These are phyloP conservation scores for Aphidius colemani DNA, from an alignment of 2,888 invertebrate genomes.

Conservation along the genomic window DNA sequence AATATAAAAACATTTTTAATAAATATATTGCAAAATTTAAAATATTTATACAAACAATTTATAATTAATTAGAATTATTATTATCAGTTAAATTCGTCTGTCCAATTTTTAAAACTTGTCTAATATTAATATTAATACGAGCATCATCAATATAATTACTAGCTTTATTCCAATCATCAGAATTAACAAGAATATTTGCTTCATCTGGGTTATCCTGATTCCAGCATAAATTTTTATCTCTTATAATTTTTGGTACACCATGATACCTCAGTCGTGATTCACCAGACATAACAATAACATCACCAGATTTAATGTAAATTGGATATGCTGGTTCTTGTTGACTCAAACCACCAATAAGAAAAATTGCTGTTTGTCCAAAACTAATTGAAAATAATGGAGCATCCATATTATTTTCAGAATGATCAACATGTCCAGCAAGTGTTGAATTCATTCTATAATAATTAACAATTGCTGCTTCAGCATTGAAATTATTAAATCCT, in stretches of 20 bases:
- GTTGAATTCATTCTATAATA: constrained; percentile 94
- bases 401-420: constrained; percentile 82
- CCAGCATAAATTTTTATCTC: constrained; percentile 63
- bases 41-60: not conserved
- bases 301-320: constrained; percentile 84
- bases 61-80: constrained; percentile 16
- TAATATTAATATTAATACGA: constrained; percentile 91
- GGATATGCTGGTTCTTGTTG: constrained; percentile 72
- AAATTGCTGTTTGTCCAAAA: constrained; percentile 94
- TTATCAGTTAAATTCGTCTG: constrained; percentile 59
- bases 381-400: constrained; percentile 94
- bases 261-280: constrained; percentile 87
- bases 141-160: constrained; percentile 59
- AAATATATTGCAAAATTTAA: too few species aligned
- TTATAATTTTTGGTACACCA: constrained; percentile 87
- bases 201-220: constrained; percentile 42
- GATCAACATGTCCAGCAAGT: constrained; percentile 92
- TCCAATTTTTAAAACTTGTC: constrained; percentile 80
- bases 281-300: constrained; percentile 88
- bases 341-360: constrained; percentile 83
- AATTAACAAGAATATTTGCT: constrained; percentile 26
- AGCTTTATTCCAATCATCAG: constrained; percentile 47
- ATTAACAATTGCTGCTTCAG: constrained; percentile 96
- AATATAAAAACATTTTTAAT: too few species aligned
- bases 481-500: constrained; percentile 67